Evolutionary conservation across 2,797 vertebrate species (phyloP), one percentile per base, ranked within the genome.

Genomic region (Scyliorhinus canicula): DNA sequence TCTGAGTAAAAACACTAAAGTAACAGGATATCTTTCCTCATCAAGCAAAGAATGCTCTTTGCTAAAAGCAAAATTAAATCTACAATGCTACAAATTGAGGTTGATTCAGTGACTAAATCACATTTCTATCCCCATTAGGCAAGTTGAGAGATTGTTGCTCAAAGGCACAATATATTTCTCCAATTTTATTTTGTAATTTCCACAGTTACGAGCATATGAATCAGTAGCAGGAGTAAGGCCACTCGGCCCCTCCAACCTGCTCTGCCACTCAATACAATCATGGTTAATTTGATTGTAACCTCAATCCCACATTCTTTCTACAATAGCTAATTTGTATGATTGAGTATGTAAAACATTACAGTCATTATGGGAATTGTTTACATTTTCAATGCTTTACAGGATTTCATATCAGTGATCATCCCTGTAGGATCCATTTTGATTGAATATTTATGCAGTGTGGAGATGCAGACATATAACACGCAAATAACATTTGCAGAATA

Each of bases 1-100:
- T 69, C 93, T 74, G 93, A 94, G 93, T 74, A 94, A 94, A 94
- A 74, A 71, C 67, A 94, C 35, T 91, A 21, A 93, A 50, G 63
- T 93, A 71, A 69, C 55, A 74, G 24, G 47, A 55, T 74, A 71
- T 94, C 93, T 71, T 74, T n/a, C 31, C 14, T 94, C 67, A 74
- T 94, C 67, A 71, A 94, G 31, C 47, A 50, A 8, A 57, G 24
- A 47, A n/a, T 16, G 24, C 40, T 47, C n/a, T 65, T 93, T 55
- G 11, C 44, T 74, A 8, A 50, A 31, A 74, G 67, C 16, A 94
- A 55, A 52, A 71, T 71, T 31, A 74, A 74, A 52, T 69, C 47
- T 69, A 74, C 67, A 74, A 21, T 52, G 67, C 28, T 35, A 47
- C 31, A 71, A 50, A 94, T 44, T 71, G n/a, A 91, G 88, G 79